phyloP scores from a whole-genome alignment of 1,140 invertebrate species.

The Diprion similis region DNA sequence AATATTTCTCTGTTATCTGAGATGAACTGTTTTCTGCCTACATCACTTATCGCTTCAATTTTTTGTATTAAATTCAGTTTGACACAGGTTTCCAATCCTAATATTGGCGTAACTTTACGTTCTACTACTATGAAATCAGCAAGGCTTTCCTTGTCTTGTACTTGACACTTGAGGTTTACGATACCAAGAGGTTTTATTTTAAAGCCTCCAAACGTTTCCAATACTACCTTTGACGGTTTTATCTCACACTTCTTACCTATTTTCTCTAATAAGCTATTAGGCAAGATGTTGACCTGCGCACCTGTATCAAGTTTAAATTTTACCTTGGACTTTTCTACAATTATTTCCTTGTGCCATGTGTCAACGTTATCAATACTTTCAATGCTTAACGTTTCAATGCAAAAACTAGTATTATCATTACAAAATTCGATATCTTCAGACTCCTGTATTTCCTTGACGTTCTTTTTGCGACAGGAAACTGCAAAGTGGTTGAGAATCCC shows the following conservation, averaged over 20 bases:
- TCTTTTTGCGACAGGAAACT: constrained; percentile 26
- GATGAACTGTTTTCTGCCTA: constrained; percentile 20
- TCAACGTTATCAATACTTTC: constrained; percentile 7
- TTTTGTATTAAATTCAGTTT: constrained; percentile 21
- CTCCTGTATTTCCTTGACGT: constrained; percentile 15
- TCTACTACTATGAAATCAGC: constrained; percentile 12
- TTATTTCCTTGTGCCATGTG: constrained; percentile 28
- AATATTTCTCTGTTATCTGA: constrained; percentile 29
- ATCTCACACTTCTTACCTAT: constrained; percentile 19
- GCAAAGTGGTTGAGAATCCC: constrained; percentile 32
- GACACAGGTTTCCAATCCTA: constrained; percentile 14
- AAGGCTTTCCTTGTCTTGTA: neutral
- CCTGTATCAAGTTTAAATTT: constrained; percentile 34
- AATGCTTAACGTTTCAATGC: neutral
- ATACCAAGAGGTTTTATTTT: constrained; percentile 11
- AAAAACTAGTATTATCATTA: constrained; percentile 8
- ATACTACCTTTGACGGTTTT: constrained; percentile 1
- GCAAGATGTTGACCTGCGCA: constrained; percentile 30
- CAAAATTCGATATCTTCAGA: constrained; percentile 12
- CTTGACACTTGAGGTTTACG: constrained; percentile 10
- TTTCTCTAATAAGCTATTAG: constrained; percentile 24
- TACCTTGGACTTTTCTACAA: constrained; percentile 26
- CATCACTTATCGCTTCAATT: constrained; percentile 8
- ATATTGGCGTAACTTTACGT: constrained; percentile 9
- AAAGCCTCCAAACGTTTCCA: constrained; percentile 9